Evolutionary conservation across 2,888 invertebrate genomes (phyloP), one percentile per base, ranked within the genome.

Genomic region (Drosophila pseudotalamancana): DNA sequence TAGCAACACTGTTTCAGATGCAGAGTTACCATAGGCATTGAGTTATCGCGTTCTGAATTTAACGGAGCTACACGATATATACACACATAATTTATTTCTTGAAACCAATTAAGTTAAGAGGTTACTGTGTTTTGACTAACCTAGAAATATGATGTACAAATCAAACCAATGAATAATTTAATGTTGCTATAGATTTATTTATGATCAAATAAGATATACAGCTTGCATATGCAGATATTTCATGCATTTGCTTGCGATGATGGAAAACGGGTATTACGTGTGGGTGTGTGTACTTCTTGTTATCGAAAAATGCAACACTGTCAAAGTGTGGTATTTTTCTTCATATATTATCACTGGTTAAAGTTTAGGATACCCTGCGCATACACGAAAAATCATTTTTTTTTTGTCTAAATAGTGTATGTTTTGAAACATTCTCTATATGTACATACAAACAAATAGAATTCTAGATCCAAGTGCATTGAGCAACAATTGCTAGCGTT

Each of bases 351-450:
- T 77, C 75, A 70, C 57, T 77, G 53, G 73, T 21, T 77, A 77
- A 77, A 77, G 76, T 71, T 73, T 73, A 66, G 72, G 76, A 73
- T 73, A 72, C 77, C 64, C 74, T 77, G 82, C 82, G 80, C 83
- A 75, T 77, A 79, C 83, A 80, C 76, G 86, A 85, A 80, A 80
- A 78, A 81, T 84, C 25, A 61, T 57, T 79, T 75, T 77, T 57
- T 79, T 75, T 77, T 84, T 85, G 71, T 81, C 74, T 56, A 84
- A 79, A 69, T 72, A 65, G 75, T 68, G 75, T 70, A 77, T 80
- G 83, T 86, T 80, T 82, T 83, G 77, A 80, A 85, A 80, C 72
- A 73, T 76, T 76, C 62, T 79, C 68, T 77, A 54, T 80, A 80
- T 79, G 80, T 77, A 65, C 54, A 72, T 70, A 70, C 32, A 70